Evolutionary conservation across 1,140 invertebrate genomes (phyloP).

Genomic region (Cydia fagiglandana): DNA sequence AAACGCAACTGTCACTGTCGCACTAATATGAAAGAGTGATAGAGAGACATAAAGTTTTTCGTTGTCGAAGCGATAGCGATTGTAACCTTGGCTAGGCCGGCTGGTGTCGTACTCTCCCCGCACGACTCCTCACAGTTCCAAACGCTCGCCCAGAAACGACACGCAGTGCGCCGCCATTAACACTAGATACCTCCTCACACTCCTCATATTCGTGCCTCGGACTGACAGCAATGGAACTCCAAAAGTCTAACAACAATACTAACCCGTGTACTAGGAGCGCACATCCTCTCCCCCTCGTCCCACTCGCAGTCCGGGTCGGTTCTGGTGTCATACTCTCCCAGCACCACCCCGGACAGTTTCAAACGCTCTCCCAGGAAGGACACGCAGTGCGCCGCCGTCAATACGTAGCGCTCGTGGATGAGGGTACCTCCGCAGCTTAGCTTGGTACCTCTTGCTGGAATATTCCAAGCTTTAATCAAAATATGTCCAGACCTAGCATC

Average conservation of each 20-base stretch:
- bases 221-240: neutral
- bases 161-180: slow-evolving; percentile 60
- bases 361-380: slow-evolving; percentile 63
- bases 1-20: too few species aligned
- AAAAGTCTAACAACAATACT: neutral
- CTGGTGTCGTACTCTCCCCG: slow-evolving; percentile 84
- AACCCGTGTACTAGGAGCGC: neutral
- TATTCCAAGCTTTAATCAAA: neutral
- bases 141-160: slow-evolving; percentile 60
- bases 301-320: slow-evolving; percentile 80
- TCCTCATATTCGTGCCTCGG: too few species aligned
- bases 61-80: too few species aligned
- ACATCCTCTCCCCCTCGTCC: neutral
- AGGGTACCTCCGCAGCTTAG: slow-evolving; percentile 84
- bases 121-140: slow-evolving; percentile 75
- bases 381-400: slow-evolving; percentile 87
- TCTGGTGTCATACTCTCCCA: slow-evolving; percentile 83
- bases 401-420: slow-evolving; percentile 83
- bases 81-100: too few species aligned
- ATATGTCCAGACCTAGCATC: too few species aligned
- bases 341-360: slow-evolving; percentile 75
- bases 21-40: too few species aligned
- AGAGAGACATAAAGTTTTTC: too few species aligned
- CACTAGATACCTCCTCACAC: neutral
- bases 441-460: slow-evolving; percentile 65